A percentile compares a stretch with the other conserved stretches of the same genome.
Evolutionary conservation across 2,113 vertebrate genomes (phyloP).

Genomic region (Alexandromys fortis): DNA sequence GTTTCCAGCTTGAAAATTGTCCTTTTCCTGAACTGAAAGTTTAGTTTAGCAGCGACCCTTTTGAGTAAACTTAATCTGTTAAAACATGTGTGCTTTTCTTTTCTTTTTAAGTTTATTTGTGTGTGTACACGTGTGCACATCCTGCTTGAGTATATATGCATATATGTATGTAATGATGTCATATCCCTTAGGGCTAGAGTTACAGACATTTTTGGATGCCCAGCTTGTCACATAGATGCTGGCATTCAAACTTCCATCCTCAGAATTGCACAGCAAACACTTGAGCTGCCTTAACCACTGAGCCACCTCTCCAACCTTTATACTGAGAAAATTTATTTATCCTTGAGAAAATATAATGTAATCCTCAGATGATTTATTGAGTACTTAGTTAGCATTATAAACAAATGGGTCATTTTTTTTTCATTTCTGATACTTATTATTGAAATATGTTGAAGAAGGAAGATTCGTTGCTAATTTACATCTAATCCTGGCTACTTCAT

Average conservation of each 20-base stretch:
- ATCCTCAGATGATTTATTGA: neutral
- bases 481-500: conserved; percentile 11
- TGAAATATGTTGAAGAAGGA: conserved; percentile 27
- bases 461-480: conserved; percentile 18
- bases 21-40: conserved; percentile 29
- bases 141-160: neutral
- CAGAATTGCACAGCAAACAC: neutral
- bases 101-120: neutral
- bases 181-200: neutral
- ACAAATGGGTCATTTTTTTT: neutral
- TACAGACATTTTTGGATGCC: neutral
- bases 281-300: neutral
- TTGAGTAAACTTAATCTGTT: conserved; percentile 26
- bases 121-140: neutral
- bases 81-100: neutral
- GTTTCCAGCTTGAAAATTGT: conserved; percentile 43
- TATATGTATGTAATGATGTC: neutral
- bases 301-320: neutral
- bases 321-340: neutral
- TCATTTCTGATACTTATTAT: neutral
- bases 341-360: neutral
- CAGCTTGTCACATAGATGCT: neutral
- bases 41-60: conserved; percentile 31
- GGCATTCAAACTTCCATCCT: neutral
- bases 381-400: conserved; percentile 26